A percentile compares a stretch with the other conserved stretches of the same genome.
These are phyloP conservation scores for Unio delphinus DNA, from an alignment of 2,888 invertebrate genomes.

Conservation along the genomic window DNA sequence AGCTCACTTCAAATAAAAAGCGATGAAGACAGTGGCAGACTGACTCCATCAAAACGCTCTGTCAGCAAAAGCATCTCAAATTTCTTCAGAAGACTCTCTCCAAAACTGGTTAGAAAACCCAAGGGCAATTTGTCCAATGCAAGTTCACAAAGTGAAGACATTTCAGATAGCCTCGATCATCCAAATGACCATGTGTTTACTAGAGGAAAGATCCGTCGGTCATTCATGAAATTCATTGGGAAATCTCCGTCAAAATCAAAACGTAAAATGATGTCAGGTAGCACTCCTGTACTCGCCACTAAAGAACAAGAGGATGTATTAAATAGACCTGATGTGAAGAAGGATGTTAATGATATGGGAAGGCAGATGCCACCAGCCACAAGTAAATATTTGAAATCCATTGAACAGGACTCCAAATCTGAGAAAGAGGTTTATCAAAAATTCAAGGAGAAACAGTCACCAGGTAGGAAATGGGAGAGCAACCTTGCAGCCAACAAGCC, in stretches of 20 bases:
- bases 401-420: constrained; percentile 52
- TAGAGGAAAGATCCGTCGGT: constrained; percentile 52
- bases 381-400: constrained; percentile 50
- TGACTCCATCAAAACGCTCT: constrained; percentile 58
- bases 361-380: constrained; percentile 17
- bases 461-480: constrained; percentile 33
- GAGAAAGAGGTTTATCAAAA: constrained; percentile 60
- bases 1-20: constrained; percentile 37
- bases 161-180: constrained; percentile 37
- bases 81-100: constrained; percentile 63
- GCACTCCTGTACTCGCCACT: constrained; percentile 7
- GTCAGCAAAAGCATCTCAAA: constrained; percentile 64
- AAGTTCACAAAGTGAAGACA: constrained; percentile 51
- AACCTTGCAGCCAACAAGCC: constrained; percentile 18
- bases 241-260: constrained; percentile 28
- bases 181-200: constrained; percentile 44
- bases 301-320: constrained; percentile 6
- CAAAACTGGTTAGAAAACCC: constrained; percentile 44
- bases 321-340: constrained; percentile 10
- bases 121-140: constrained; percentile 47
- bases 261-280: constrained; percentile 15
- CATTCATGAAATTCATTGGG: constrained; percentile 57
- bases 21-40: constrained; percentile 27
- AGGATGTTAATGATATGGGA: constrained; percentile 6
- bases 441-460: constrained; percentile 60